Evolutionary conservation across 2,888 invertebrate genomes (phyloP), one percentile per base, ranked within the genome.

Genomic region (Rhogogaster chlorosoma): DNA sequence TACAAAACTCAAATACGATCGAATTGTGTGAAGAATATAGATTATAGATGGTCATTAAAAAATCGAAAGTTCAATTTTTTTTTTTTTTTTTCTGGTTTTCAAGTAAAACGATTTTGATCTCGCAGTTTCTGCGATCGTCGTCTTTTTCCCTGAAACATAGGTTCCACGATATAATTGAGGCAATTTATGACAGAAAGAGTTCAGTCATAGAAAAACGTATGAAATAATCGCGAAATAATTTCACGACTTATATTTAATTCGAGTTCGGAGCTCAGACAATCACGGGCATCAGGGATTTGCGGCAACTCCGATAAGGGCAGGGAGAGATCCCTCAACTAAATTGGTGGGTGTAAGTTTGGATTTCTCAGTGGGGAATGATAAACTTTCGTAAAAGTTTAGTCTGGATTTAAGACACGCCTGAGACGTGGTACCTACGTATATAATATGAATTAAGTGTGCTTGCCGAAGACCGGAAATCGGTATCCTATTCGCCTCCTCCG

Each of bases 241-340:
- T 73, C 71, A 42, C 45, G 22, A 45, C 36, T 38, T 71, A n/a
- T 53, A n/a, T 53, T 18, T 71, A 15, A 32, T 38, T 38, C 36
- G 26, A 61, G 26, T 36, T 3, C 6, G 38, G 3, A 38, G 32
- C 22, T 10, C 12, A 53, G 49, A 29, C 32, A 53, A 77, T 77
- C 18, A 77, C n/a, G 32, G 53, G 29, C 18, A 53, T n/a, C 29
- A 77, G 77, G 77, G 29, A 38, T 77, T 77, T 53, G 32, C 18
- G 77, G 77, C 18, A 77, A 77, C 49, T 77, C 18, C 77, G 77
- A 77, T 77, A 77, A 49, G 77, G 77, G 38, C 73, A 12, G 42
- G 26, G 42, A 22, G n/a, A 42, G 26, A 12, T 49, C 53, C 77
- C n/a, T 38, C 71, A 42, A 12, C 71, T 15, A 29, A 77, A 77